These are phyloP conservation scores for Acanthornis magna DNA, from an alignment of 2,797 vertebrate genomes.

Conservation along the genomic window DNA sequence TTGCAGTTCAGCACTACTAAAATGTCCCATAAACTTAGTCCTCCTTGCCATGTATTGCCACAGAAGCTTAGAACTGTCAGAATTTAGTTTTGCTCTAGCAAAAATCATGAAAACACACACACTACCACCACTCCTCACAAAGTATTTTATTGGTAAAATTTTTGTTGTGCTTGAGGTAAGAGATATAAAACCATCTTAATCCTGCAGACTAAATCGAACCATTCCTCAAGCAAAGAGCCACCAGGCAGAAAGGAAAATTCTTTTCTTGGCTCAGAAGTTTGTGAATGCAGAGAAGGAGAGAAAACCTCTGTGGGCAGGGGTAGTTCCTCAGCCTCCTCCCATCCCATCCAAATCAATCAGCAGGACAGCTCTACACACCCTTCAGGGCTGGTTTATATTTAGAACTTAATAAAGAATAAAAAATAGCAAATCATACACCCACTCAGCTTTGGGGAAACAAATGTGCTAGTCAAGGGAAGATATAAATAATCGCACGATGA, in stretches of 20 bases:
- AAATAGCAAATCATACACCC: constrained; percentile 46
- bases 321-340: constrained; percentile 11
- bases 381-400: constrained; percentile 52
- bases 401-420: constrained; percentile 58
- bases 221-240: not conserved
- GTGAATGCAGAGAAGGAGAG: not conserved
- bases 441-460: constrained; percentile 37
- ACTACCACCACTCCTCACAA: not conserved
- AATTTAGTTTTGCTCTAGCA: not conserved
- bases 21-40: not conserved
- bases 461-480: constrained; percentile 37
- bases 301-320: not conserved
- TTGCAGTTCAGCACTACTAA: not conserved
- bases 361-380: constrained; percentile 8
- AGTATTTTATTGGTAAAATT: not conserved
- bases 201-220: not conserved
- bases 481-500: constrained; percentile 36
- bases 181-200: not conserved
- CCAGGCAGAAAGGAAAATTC: not conserved
- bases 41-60: not conserved
- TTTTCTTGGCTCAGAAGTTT: not conserved
- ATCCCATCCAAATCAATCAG: constrained; percentile 60
- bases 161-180: not conserved
- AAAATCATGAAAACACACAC: not conserved
- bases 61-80: not conserved